Evolutionary conservation across 1,140 invertebrate species (phyloP).

Genomic region (Ceratina australensis): DNA sequence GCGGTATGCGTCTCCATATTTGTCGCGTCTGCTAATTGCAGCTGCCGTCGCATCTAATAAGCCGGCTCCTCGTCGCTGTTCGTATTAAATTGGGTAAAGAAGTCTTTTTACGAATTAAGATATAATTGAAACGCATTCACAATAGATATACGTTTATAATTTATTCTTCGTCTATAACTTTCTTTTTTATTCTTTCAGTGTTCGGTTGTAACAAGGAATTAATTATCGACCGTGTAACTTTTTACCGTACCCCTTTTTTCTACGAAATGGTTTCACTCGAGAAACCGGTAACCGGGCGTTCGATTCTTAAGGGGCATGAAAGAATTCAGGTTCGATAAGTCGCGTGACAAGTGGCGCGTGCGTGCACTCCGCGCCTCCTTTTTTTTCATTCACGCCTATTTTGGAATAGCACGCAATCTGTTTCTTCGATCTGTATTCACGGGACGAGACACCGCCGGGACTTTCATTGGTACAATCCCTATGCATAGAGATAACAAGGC

Average conservation of each 20-base stretch:
- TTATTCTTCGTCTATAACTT: background rate
- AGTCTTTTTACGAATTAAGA: no score
- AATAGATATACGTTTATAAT: no score
- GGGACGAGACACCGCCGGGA: background rate
- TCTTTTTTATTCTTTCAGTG: background rate
- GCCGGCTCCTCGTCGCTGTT: background rate
- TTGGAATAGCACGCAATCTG: background rate
- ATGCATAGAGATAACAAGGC: background rate
- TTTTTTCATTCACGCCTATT: background rate
- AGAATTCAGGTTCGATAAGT: background rate
- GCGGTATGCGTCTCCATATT: slow-evolving; percentile 1
- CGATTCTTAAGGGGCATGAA: no score
- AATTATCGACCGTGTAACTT: no score
- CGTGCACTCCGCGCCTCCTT: background rate
- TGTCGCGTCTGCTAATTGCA: slow-evolving; percentile 10
- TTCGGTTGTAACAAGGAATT: no score
- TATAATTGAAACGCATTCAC: no score
- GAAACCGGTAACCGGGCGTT: no score
- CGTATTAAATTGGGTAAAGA: no score
- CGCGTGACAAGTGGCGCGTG: slow-evolving; percentile 14
- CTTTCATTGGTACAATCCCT: background rate
- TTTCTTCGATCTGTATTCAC: background rate
- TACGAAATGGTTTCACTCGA: background rate
- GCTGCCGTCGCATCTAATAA: background rate
- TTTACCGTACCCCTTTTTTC: no score